A percentile compares a stretch with the other conserved stretches of the same genome.
Evolutionary conservation across 2,888 invertebrate species (phyloP).

Genomic region (Halictus quadricinctus): DNA sequence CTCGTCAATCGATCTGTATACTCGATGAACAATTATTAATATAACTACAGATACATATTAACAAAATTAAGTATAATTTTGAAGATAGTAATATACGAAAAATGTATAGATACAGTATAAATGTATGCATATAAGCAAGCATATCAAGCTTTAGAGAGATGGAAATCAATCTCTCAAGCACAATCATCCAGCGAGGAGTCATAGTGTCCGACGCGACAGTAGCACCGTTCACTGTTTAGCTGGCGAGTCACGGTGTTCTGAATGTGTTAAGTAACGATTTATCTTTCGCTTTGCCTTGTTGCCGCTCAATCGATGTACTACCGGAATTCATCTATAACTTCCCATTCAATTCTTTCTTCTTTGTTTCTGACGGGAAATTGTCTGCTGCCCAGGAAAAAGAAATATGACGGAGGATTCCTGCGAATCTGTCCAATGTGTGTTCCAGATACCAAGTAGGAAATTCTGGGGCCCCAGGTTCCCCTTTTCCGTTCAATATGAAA

Average conservation of each 20-base stretch:
- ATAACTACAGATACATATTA: too few relatives aligned
- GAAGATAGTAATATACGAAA: too few relatives aligned
- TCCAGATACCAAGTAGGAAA: slow-evolving; percentile 74
- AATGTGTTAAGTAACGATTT: not conserved
- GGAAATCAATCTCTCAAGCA: not conserved
- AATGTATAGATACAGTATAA: too few relatives aligned
- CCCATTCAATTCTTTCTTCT: slow-evolving; percentile 32
- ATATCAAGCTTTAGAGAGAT: not conserved
- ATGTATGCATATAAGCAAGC: too few relatives aligned
- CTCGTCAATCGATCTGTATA: too few relatives aligned
- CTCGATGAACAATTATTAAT: too few relatives aligned
- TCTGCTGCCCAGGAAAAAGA: slow-evolving; percentile 62
- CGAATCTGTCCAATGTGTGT: slow-evolving; percentile 77
- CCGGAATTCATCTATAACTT: slow-evolving; percentile 19
- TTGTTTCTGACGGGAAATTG: slow-evolving; percentile 54
- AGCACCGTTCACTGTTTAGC: not conserved
- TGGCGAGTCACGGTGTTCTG: not conserved
- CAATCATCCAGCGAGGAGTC: not conserved
- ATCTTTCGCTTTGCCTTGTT: not conserved
- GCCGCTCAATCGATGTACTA: not conserved
- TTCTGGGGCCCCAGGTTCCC: slow-evolving; percentile 25
- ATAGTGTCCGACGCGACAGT: not conserved
- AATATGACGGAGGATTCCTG: slow-evolving; percentile 79
- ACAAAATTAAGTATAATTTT: too few relatives aligned
- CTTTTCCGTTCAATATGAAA: slow-evolving; percentile 71